Percentiles rank a stretch among this genome's conserved stretches.
Conservation (phyloP, 2,113 vertebrate species). For the Vidua macroura region DNA sequence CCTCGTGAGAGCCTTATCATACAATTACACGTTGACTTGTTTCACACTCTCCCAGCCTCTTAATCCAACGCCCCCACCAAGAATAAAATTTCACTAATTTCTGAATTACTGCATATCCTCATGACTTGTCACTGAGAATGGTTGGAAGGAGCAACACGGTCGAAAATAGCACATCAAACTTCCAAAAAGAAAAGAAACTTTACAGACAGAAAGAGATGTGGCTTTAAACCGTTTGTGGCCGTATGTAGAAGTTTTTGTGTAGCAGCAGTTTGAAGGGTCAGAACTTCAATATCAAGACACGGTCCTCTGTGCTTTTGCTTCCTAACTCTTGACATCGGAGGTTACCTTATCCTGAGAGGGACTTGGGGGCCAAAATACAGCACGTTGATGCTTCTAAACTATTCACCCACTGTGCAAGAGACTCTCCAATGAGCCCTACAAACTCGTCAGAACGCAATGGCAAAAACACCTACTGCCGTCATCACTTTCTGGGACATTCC, state of each 20-base stretch:
- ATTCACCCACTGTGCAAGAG: background rate
- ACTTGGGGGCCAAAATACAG: background rate
- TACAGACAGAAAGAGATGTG: background rate
- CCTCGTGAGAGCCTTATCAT: slow-evolving; percentile 99
- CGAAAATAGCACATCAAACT: slow-evolving; percentile 64
- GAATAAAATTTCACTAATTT: slow-evolving; percentile 89
- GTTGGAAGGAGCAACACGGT: slow-evolving; percentile 65
- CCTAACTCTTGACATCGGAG: background rate
- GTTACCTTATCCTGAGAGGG: background rate
- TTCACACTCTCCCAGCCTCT: slow-evolving; percentile 99
- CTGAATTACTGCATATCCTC: slow-evolving; percentile 86
- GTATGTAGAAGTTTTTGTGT: background rate
- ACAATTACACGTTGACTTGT: slow-evolving; percentile 99
- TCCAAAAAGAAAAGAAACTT: slow-evolving; percentile 55
- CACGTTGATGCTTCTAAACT: background rate
- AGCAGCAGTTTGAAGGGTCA: background rate
- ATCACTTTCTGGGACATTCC: background rate
- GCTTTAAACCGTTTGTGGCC: background rate
- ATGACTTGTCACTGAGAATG: slow-evolving; percentile 77
- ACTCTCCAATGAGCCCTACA: background rate
- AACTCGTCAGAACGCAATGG: background rate
- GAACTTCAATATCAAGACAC: background rate
- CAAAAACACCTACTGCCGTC: background rate
- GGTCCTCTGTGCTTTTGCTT: background rate
- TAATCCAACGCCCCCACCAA: slow-evolving; percentile 97